A percentile compares a stretch with the other conserved stretches of the same genome.
Evolutionary conservation across 2,797 vertebrate genomes (phyloP).

Genomic region (Cyprinella venusta): DNA sequence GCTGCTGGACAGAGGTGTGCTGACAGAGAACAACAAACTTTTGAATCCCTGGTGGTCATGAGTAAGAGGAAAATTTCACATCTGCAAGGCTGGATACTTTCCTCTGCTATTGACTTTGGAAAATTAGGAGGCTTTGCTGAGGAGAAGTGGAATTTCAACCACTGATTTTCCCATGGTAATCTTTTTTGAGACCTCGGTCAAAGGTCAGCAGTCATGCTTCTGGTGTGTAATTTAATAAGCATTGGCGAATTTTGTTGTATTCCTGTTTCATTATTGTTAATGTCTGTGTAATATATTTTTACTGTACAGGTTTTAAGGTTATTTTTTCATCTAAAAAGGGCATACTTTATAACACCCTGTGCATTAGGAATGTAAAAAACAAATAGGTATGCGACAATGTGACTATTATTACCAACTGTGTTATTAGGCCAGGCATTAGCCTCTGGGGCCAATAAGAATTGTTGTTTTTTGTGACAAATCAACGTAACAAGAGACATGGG

Average conservation of each 20-base stretch:
- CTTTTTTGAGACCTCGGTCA: conserved; percentile 60
- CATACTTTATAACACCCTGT: background rate
- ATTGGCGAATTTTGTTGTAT: background rate
- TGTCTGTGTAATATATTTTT: background rate
- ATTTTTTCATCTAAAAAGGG: background rate
- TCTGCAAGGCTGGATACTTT: conserved; percentile 64
- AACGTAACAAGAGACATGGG: conserved; percentile 3
- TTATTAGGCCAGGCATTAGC: conserved; percentile 26
- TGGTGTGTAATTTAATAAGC: conserved; percentile 20
- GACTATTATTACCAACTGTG: conserved; percentile 35
- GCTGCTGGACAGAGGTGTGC: conserved; percentile 27
- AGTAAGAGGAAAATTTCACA: conserved; percentile 68
- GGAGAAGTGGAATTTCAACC: conserved; percentile 65
- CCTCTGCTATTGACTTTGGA: conserved; percentile 57
- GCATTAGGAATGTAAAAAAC: background rate
- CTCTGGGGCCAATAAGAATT: background rate
- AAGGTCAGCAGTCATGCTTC: conserved; percentile 31
- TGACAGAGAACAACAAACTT: conserved; percentile 37
- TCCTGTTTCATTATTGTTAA: background rate
- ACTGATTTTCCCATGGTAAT: conserved; percentile 65
- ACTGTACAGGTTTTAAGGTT: background rate
- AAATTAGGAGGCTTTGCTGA: conserved; percentile 55
- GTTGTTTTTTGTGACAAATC: conserved; percentile 11
- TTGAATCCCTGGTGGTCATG: conserved; percentile 43
- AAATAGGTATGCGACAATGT: background rate